These are phyloP conservation scores for Thecophora atra DNA, from an alignment of 2,888 invertebrate genomes.

Conservation along the genomic window DNA sequence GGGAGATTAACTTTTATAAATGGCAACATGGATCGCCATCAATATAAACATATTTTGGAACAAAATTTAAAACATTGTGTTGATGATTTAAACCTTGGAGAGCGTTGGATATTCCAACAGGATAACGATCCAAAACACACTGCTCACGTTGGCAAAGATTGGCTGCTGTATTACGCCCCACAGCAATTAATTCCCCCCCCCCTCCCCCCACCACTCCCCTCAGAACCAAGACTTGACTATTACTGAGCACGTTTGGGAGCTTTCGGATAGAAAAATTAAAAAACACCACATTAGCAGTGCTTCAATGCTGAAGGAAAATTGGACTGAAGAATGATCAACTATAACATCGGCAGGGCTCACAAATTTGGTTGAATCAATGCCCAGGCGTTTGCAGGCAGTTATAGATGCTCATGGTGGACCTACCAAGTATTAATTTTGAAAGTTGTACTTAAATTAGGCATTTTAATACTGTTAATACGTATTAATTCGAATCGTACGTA, in stretches of 20 bases:
- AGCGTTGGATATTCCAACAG: conserved; percentile 38
- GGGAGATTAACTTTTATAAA: conserved; percentile 45
- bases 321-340: background rate
- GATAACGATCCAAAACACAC: conserved; percentile 39
- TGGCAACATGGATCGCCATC: conserved; percentile 45
- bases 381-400: conserved; percentile 7
- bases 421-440: conserved; percentile 5
- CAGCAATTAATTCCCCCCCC: conserved; percentile 9
- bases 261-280: conserved; percentile 6
- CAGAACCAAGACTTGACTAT: background rate
- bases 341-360: background rate
- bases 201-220: too few relatives aligned
- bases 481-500: background rate
- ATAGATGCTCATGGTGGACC: conserved; percentile 5
- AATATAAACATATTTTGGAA: conserved; percentile 43
- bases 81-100: conserved; percentile 34
- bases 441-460: background rate
- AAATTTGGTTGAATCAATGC: conserved; percentile 6
- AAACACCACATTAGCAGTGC: conserved; percentile 4
- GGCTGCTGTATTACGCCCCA: conserved; percentile 37
- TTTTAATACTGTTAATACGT: background rate
- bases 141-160: conserved; percentile 28
- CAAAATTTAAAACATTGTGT: conserved; percentile 38
- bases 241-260: conserved; percentile 8
- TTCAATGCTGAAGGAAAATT: conserved; percentile 10